Evolutionary conservation across 2,113 vertebrate genomes (phyloP).

Genomic region (Pyrgilauda ruficollis): DNA sequence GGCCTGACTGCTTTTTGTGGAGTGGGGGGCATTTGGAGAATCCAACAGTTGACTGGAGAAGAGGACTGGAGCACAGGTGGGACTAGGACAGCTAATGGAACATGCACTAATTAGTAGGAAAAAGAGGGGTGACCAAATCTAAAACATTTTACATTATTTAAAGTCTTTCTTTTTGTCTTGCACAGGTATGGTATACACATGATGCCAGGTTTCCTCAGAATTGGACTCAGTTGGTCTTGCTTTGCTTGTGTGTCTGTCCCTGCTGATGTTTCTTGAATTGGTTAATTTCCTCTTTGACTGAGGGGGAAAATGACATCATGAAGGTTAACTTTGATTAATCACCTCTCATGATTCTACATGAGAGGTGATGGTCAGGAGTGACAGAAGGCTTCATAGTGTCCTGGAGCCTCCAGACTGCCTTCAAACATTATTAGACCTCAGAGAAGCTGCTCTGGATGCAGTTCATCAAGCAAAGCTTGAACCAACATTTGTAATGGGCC

Average conservation of each 20-base stretch:
- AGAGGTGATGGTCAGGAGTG: background rate
- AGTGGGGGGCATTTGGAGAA: background rate
- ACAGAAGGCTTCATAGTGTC: background rate
- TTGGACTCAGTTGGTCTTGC: background rate
- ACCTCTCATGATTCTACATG: background rate
- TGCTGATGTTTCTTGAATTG: background rate
- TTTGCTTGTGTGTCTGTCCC: background rate
- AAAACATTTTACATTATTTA: background rate
- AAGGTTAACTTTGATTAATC: background rate
- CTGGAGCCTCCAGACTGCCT: background rate
- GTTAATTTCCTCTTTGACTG: background rate
- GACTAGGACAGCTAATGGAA: background rate
- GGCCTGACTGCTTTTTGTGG: background rate
- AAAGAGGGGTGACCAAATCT: background rate
- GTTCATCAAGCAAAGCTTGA: background rate
- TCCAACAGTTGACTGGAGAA: background rate
- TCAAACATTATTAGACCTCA: background rate
- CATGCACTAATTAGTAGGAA: background rate
- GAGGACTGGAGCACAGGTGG: background rate
- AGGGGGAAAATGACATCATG: background rate
- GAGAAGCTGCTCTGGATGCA: background rate
- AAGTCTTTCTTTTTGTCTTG: background rate
- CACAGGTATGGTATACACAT: rapidly evolving
- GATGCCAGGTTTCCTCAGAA: background rate
- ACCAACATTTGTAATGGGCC: background rate